phyloP scores from a whole-genome alignment of 2,113 vertebrate species.

The Hippocampus abdominalis region DNA sequence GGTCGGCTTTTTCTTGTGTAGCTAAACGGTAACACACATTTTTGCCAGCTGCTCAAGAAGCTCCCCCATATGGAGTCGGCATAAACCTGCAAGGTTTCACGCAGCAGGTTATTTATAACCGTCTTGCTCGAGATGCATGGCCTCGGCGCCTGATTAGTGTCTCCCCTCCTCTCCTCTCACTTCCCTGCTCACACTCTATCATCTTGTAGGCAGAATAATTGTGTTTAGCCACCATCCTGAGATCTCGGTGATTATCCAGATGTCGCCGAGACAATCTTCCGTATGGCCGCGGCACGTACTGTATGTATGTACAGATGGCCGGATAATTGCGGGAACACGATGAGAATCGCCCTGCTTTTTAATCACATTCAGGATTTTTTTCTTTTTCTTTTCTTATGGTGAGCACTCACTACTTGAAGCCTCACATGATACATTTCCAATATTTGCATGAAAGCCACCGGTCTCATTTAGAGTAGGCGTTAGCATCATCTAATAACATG shows the following conservation, averaged over 20 bases:
- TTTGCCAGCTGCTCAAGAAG: not conserved
- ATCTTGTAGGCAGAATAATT: conserved; percentile 56
- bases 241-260: conserved; percentile 50
- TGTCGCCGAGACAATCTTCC: conserved; percentile 47
- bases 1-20: not conserved
- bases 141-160: conserved; percentile 47
- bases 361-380: conserved; percentile 42
- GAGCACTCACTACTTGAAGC: conserved; percentile 29
- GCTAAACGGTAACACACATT: not conserved
- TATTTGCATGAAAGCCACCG: conserved; percentile 22
- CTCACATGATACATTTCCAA: conserved; percentile 33
- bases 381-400: conserved; percentile 23
- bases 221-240: conserved; percentile 42
- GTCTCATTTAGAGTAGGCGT: conserved; percentile 26
- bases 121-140: conserved; percentile 56
- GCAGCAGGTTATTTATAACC: conserved; percentile 46
- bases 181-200: conserved; percentile 49
- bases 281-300: conserved; percentile 41
- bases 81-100: conserved; percentile 16
- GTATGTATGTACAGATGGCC: conserved; percentile 51
- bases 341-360: conserved; percentile 43
- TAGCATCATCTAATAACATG: conserved; percentile 26
- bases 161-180: conserved; percentile 29
- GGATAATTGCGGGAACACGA: conserved; percentile 53
- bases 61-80: not conserved